Conservation (phyloP, 2,113 vertebrate genomes). For the Pipra filicauda region DNA sequence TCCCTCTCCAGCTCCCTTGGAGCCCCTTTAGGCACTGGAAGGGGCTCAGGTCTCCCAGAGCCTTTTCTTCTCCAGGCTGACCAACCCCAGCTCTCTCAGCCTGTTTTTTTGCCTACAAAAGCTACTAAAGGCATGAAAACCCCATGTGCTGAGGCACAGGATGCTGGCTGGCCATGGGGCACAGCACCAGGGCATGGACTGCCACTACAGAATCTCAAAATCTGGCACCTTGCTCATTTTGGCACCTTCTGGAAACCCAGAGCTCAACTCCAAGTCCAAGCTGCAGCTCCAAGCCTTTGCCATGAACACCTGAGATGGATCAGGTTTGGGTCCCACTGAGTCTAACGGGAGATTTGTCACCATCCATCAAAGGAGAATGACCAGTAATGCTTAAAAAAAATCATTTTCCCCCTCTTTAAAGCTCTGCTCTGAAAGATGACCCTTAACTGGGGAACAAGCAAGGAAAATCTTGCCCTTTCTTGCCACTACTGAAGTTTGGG, state of each 20-base stretch:
- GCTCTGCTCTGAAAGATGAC: neutral
- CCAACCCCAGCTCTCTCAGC: neutral
- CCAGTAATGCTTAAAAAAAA: neutral
- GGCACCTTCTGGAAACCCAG: neutral
- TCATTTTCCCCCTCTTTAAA: neutral
- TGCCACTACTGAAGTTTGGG: neutral
- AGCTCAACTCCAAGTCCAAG: neutral
- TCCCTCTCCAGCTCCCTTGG: neutral
- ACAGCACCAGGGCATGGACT: neutral
- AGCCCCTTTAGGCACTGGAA: neutral
- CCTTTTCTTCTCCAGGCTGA: neutral
- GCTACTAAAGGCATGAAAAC: neutral
- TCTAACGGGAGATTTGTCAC: neutral
- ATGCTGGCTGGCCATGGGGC: neutral
- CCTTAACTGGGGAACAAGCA: neutral
- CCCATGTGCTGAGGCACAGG: rapidly evolving
- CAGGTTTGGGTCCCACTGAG: neutral
- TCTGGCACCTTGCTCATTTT: neutral
- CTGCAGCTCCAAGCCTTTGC: neutral
- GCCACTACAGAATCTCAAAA: neutral
- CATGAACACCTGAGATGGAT: neutral
- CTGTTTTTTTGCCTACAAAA: neutral
- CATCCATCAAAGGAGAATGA: neutral
- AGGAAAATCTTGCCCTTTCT: neutral
- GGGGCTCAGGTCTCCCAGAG: neutral